Evolutionary conservation across 1,140 invertebrate genomes (phyloP).

Genomic region (Cotesia vestalis): DNA sequence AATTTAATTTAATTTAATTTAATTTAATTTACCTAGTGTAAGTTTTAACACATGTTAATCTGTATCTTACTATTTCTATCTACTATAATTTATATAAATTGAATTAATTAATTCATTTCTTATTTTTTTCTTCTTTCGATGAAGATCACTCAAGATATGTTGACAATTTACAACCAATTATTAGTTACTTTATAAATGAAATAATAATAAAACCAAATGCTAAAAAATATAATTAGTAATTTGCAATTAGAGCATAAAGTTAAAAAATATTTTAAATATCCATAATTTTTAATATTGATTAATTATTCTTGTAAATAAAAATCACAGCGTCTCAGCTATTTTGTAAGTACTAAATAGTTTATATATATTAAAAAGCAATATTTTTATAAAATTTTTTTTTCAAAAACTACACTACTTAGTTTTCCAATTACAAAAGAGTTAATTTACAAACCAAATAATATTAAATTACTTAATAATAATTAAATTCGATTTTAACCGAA

Average conservation of each 20-base stretch:
- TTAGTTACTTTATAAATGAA: neutral
- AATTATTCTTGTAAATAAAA: neutral
- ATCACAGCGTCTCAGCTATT: conserved; percentile 9
- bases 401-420: conserved; percentile 2
- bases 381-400: conserved; percentile 4
- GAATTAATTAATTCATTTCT: too few species aligned
- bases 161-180: conserved; percentile 8
- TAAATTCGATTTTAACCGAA: neutral
- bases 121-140: too few species aligned
- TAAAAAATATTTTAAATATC: neutral
- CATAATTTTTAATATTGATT: too few species aligned
- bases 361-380: conserved; percentile 8
- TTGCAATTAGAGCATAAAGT: neutral
- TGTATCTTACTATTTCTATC: too few species aligned
- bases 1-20: too few species aligned
- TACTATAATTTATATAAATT: too few species aligned
- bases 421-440: conserved; percentile 1
- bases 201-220: neutral
- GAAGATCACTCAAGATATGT: neutral
- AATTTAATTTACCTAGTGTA: too few species aligned
- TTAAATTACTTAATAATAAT: neutral
- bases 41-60: too few species aligned
- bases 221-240: neutral
- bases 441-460: neutral
- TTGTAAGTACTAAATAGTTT: neutral